A percentile compares a stretch with the other conserved stretches of the same genome.
phyloP scores from a whole-genome alignment of 2,888 invertebrate genomes.

The Oegoconia quadripuncta region DNA sequence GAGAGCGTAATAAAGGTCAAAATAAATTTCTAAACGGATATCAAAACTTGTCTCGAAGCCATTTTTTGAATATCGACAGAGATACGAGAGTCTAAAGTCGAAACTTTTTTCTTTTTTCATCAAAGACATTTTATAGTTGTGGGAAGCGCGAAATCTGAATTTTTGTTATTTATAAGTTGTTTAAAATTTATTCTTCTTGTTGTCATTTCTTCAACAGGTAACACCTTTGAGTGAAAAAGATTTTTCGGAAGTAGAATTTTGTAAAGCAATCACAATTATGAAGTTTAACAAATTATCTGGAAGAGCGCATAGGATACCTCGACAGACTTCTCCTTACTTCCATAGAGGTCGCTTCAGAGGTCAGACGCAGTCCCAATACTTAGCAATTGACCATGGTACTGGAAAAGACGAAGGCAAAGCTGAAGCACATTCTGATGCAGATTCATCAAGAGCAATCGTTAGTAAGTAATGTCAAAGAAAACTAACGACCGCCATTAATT shows the following conservation, averaged over 20 bases:
- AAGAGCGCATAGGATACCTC: constrained; percentile 34
- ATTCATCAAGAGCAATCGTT: constrained; percentile 84
- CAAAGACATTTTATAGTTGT: no score
- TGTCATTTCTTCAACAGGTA: constrained; percentile 48
- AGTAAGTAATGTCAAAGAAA: constrained; percentile 85
- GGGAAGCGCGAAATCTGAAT: no score
- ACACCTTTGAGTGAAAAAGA: constrained; percentile 23
- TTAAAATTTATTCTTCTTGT: no score
- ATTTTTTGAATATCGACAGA: no score
- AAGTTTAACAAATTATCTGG: no score
- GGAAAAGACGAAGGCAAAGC: constrained; percentile 87
- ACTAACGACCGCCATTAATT: no score
- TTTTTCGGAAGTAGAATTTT: constrained; percentile 29
- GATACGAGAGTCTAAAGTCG: no score
- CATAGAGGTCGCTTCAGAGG: constrained; percentile 80
- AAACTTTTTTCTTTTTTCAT: no score
- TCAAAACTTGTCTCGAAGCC: no score
- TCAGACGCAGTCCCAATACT: constrained; percentile 91
- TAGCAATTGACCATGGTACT: constrained; percentile 74
- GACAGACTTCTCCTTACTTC: constrained; percentile 34
- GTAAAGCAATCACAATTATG: constrained; percentile 29
- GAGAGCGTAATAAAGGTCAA: no score
- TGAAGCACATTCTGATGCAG: constrained; percentile 88
- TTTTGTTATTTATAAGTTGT: no score
- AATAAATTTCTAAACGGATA: no score